Base-by-base conservation (phyloP, 2,888 invertebrate genomes). In the Panzeria rudis region DNA sequence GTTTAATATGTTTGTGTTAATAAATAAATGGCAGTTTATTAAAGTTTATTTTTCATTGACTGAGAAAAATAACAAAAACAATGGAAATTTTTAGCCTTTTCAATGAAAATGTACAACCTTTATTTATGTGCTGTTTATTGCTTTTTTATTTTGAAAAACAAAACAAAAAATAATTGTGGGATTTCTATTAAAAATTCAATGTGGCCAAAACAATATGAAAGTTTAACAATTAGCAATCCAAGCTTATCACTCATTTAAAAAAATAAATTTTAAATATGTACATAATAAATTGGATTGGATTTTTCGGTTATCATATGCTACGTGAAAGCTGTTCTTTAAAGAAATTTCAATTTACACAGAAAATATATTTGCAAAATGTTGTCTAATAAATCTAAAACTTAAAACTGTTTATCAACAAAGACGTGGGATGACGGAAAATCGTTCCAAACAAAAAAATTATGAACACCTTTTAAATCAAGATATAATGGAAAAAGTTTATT, bases 1-100 rank as follows among this genome's bases (percentile, higher is more conserved):
- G 17, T 79, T 56, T 62, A 62, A 29, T 69, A 41, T 23, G 11
- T 17, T 64, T 73, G 13, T 75, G 59, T 69, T 75, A 75, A 69
- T 25, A 25, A 73, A 73, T 44, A 61, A 61, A 44, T 79, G 62
- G 20, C 68, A 23, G 61, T 35, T 80, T 66, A 72, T 79, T 72
- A 25, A 54, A 56, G 54, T 32, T 47, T 11, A 29, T 32, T 44
- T 23, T 68, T 44, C 38, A 50, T 11, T 52, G 32, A 54, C 0
- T 54, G 62, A 35, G 32, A 79, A 64, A 54, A 64, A 25, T 62
- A 52, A 32, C 20, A 32, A 52, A 50, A 64, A 71, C 71, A 71
- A 62, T 64, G 44, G 52, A 79, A 77, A 35, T 47, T 77, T 62
- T 25, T 7, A 41, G 32, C 6, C 20, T 41, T 62, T 69, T 69